phyloP scores from a whole-genome alignment of 1,140 invertebrate genomes.

The Aphelinus certus region DNA sequence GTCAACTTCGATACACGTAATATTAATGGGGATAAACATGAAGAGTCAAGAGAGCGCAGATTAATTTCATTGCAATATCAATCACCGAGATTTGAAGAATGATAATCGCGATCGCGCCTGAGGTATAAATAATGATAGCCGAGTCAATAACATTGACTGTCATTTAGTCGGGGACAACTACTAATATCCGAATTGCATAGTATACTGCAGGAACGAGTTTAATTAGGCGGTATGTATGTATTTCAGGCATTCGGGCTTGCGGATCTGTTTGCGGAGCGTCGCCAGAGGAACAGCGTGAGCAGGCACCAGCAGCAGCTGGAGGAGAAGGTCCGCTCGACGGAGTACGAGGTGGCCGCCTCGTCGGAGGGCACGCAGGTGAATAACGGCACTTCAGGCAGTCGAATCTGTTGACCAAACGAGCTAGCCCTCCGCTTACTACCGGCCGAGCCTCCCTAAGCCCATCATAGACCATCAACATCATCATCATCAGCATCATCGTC shows the following conservation, averaged over 20 bases:
- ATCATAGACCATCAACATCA: background rate
- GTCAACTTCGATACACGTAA: too few species aligned
- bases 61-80: too few species aligned
- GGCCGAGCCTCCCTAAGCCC: constrained; percentile 15
- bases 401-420: constrained; percentile 58
- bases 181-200: too few species aligned
- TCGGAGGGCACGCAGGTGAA: constrained; percentile 61
- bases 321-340: constrained; percentile 48
- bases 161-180: too few species aligned
- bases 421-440: constrained; percentile 54
- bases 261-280: constrained; percentile 54
- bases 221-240: background rate
- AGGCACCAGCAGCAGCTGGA: constrained; percentile 21
- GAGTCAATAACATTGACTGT: too few species aligned
- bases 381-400: constrained; percentile 58
- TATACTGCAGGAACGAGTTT: too few species aligned
- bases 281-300: background rate
- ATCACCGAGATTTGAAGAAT: too few species aligned
- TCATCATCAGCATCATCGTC: background rate
- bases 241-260: constrained; percentile 53
- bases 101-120: too few species aligned
- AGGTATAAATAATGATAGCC: too few species aligned
- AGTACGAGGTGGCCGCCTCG: constrained; percentile 50
- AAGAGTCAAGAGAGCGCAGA: too few species aligned
- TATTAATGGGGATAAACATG: too few species aligned